Conservation (phyloP, 2,113 vertebrate genomes). For the Verasper variegatus region DNA sequence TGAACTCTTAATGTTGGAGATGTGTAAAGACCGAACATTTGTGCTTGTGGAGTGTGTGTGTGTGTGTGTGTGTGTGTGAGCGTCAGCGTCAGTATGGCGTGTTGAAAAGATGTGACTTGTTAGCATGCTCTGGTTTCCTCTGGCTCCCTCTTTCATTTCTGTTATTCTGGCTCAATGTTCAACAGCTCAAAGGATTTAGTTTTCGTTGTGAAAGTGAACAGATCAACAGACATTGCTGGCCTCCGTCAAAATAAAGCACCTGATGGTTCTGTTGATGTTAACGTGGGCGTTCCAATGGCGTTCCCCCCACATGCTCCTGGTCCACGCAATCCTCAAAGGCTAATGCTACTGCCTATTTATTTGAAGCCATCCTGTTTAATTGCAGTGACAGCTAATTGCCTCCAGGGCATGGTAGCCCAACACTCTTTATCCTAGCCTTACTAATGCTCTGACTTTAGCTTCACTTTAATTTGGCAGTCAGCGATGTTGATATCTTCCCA, state of each 20-base stretch:
- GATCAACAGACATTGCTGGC: not conserved
- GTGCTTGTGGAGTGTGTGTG: constrained; percentile 20
- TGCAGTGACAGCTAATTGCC: constrained; percentile 4
- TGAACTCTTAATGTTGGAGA: not conserved
- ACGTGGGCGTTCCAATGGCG: not conserved
- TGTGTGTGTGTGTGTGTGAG: not conserved
- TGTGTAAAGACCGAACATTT: constrained; percentile 19
- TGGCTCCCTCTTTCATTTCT: constrained; percentile 11
- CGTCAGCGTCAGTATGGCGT: constrained; percentile 17
- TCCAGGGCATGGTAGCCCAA: constrained; percentile 27
- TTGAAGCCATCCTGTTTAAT: constrained; percentile 34
- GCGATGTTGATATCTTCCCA: constrained; percentile 21
- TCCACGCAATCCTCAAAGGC: constrained; percentile 13
- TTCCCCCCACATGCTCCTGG: not conserved
- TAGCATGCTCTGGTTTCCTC: constrained; percentile 57
- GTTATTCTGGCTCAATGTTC: constrained; percentile 24
- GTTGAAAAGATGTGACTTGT: constrained; percentile 52
- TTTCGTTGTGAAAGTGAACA: constrained; percentile 11
- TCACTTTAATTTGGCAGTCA: constrained; percentile 50
- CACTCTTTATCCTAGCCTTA: constrained; percentile 46
- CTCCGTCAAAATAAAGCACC: constrained; percentile 48
- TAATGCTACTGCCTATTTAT: constrained; percentile 8
- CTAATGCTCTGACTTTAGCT: constrained; percentile 23
- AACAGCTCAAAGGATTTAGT: constrained; percentile 16
- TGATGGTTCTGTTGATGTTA: not conserved